Percentiles rank a stretch among this genome's conserved stretches.
Conservation (phyloP, 2,888 invertebrate genomes). For the Amphipyra berbera region DNA sequence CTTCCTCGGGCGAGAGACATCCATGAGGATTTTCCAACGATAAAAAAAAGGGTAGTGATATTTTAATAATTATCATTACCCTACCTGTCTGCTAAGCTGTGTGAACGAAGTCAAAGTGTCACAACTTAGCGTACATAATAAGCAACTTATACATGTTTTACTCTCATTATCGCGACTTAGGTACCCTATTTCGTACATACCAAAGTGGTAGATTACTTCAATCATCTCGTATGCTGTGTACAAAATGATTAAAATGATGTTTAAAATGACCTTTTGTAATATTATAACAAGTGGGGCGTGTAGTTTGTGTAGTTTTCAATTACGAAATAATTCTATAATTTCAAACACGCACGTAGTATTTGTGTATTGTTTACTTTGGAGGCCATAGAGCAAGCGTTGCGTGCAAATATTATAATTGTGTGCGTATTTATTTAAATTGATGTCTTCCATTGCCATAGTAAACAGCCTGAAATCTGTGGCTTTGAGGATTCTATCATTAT, state of each 20-base stretch:
- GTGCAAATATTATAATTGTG: conserved; percentile 43
- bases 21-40: no score
- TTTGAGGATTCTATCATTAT: conserved; percentile 6
- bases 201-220: conserved; percentile 6
- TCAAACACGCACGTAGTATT: conserved; percentile 62
- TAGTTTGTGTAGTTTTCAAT: conserved; percentile 67
- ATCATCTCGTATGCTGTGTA: conserved; percentile 2
- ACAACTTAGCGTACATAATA: no score
- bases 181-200: no score
- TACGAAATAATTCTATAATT: conserved; percentile 60
- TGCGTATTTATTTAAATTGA: conserved; percentile 41
- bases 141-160: no score
- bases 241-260: conserved; percentile 40
- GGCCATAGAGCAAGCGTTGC: conserved; percentile 57
- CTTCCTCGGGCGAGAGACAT: no score
- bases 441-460: conserved; percentile 28
- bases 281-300: conserved; percentile 52
- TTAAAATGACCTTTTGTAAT: conserved; percentile 45
- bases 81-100: no score
- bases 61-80: no score
- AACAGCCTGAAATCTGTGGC: conserved; percentile 12
- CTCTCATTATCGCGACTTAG: no score
- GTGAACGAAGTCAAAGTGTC: no score
- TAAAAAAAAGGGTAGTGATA: no score
- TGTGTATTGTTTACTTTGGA: conserved; percentile 57